Base-by-base conservation (phyloP, 2,113 vertebrate genomes). In the Fukomys damarensis region DNA sequence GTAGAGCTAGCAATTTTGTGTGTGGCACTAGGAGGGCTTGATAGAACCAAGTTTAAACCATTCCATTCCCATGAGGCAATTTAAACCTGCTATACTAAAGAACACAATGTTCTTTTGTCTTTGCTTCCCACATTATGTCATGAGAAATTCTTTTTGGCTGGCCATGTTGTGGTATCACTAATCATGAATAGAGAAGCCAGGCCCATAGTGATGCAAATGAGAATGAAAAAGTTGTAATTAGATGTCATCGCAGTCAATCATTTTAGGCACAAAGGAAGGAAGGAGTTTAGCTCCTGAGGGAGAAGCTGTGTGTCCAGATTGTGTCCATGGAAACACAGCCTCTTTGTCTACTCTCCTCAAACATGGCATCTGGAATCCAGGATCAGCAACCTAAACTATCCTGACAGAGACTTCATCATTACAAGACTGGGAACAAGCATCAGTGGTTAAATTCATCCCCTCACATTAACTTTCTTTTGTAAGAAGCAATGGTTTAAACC, bases 161-260 rank as follows among this genome's bases (percentile, higher is more conserved):
- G 52, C 84, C 52, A 91, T 7, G 2, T 93, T 96, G 80, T 89
- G 79, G 66, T 97, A 59, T 96, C 89, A 89, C 58, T 81, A 63
- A 83, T 86, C 72, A 65, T 58, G 96, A 96, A 86, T 54, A 94
- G 66, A 97, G 89, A 95, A 89, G 35, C 86, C 20, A 41, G 54
- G 3, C 61, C 79, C 61, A 96, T 91, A 97, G 95, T 91, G 82
- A 98, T 96, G 93, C 93, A 95, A 98, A 97, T 96, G 86, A 97
- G 86, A 89, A 81, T 52, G 61, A 91, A 89, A 94, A 81, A 81
- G 61, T 89, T 92, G 79, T 93, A 96, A 98, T 97, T 97, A 97
- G 97, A 83, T 92, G 93, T 87, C 95, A 96, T 96, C 83, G 59
- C n/a, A 89, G 93, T 95, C 97, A 95, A 94, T 97, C 89, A 97